Percentiles rank a stretch among this genome's conserved stretches.
phyloP scores from a whole-genome alignment of 2,797 vertebrate genomes.

The Pogonophryne albipinna region DNA sequence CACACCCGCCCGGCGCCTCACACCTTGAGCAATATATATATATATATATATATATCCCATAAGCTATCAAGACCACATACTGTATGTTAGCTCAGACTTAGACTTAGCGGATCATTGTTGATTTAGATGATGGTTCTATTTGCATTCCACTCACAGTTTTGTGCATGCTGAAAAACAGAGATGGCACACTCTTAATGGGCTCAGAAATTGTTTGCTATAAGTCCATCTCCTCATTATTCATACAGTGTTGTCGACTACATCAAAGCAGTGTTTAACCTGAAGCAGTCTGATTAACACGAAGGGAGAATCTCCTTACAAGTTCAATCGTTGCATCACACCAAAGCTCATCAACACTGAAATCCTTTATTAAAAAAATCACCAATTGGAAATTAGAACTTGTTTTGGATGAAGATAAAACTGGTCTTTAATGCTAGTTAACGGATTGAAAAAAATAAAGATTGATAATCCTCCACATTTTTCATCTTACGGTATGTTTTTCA shows the following conservation, averaged over 20 bases:
- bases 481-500: too few relatives aligned
- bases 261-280: constrained; percentile 52
- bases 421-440: constrained; percentile 6
- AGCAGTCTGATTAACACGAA: constrained; percentile 39
- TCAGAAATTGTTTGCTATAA: constrained; percentile 34
- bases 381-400: constrained; percentile 18
- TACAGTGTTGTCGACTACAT: constrained; percentile 28
- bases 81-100: background rate
- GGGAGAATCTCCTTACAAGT: constrained; percentile 23
- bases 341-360: constrained; percentile 8
- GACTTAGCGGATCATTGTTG: constrained; percentile 3
- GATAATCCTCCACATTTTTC: too few relatives aligned
- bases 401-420: constrained; percentile 9
- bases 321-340: constrained; percentile 33
- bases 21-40: too few relatives aligned
- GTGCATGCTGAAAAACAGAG: constrained; percentile 11
- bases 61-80: background rate
- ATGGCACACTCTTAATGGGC: constrained; percentile 10
- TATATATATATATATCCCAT: too few relatives aligned
- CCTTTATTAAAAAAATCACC: constrained; percentile 7
- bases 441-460: background rate
- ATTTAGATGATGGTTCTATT: constrained; percentile 3
- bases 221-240: constrained; percentile 37
- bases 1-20: too few relatives aligned
- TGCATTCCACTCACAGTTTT: constrained; percentile 7